Evolutionary conservation across 2,113 vertebrate species (phyloP).

Genomic region (western clawed frog (Xenopus tropicalis)): UCB_Xtro_10.0 CM004443.2:171327001-171327500

Average conservation of each 20-base stretch:
- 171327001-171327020: too few species aligned
- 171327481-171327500: too few species aligned
- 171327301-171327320: conserved; percentile 58
- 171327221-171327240: conserved; percentile 49
- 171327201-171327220: conserved; percentile 47
- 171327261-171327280: conserved; percentile 61
- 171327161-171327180: too few species aligned
- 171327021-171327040: too few species aligned
- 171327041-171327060: too few species aligned
- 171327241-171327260: conserved; percentile 56
- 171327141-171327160: too few species aligned
- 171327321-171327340: conserved; percentile 58
- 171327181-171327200: conserved; percentile 26
- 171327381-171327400: conserved; percentile 58
- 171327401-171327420: conserved; percentile 17
- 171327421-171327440: background rate
- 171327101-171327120: too few species aligned
- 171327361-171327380: conserved; percentile 57
- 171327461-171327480: conserved; percentile 5
- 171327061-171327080: too few species aligned
- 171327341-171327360: conserved; percentile 61
- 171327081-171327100: too few species aligned
- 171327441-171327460: conserved; percentile 13
- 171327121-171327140: too few species aligned
- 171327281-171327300: conserved; percentile 57